phyloP scores from a whole-genome alignment of 2,113 vertebrate species.

The Falco punctatus region DNA sequence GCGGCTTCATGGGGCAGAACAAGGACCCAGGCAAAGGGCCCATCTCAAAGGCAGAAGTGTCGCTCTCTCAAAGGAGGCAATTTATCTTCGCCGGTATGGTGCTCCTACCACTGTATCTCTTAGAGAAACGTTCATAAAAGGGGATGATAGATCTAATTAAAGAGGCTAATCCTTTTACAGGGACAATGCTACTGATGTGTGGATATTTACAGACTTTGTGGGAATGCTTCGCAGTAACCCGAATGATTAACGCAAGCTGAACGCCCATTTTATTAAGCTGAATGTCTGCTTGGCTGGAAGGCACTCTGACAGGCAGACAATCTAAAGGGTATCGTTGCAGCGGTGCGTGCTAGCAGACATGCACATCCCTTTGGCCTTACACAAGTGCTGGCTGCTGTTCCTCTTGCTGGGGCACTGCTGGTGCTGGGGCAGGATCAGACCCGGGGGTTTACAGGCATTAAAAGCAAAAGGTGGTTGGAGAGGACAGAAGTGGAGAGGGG shows the following conservation, averaged over 20 bases:
- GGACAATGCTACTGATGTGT: background rate
- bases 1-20: conserved; percentile 45
- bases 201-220: background rate
- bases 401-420: background rate
- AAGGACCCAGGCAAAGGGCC: conserved; percentile 5
- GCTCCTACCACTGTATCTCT: background rate
- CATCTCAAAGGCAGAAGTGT: conserved; percentile 17
- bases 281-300: background rate
- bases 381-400: background rate
- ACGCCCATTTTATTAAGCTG: background rate
- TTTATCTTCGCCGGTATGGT: background rate
- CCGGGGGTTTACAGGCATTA: background rate
- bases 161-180: background rate
- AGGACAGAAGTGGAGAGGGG: accelerated
- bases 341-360: background rate
- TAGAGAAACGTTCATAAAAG: conserved; percentile 19
- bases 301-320: background rate
- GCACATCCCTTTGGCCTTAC: background rate
- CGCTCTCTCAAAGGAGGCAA: conserved; percentile 45
- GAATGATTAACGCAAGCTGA: background rate
- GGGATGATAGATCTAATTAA: background rate
- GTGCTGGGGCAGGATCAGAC: background rate
- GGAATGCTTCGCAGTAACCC: background rate
- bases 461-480: background rate
- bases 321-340: background rate